phyloP scores from a whole-genome alignment of 2,113 vertebrate species.

The Odontophorus gujanensis region DNA sequence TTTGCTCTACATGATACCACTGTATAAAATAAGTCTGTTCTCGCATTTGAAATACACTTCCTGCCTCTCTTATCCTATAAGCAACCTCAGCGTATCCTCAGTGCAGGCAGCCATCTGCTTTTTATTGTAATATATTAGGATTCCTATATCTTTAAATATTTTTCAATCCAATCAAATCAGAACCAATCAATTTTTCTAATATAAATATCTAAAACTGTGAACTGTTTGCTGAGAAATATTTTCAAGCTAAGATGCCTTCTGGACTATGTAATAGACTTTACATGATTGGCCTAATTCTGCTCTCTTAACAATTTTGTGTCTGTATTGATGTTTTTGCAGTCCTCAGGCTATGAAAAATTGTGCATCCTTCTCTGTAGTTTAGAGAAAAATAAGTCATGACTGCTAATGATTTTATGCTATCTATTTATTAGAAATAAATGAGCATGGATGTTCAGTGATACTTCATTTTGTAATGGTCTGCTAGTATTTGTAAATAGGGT shows the following conservation, averaged over 20 bases:
- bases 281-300: not conserved
- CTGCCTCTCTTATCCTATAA: not conserved
- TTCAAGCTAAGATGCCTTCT: not conserved
- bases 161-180: constrained; percentile 30
- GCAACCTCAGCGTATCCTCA: not conserved
- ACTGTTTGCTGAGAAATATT: constrained; percentile 3
- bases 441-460: not conserved
- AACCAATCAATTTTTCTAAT: constrained; percentile 21
- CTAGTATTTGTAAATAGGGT: constrained; percentile 19
- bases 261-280: not conserved
- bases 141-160: constrained; percentile 32
- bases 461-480: not conserved
- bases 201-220: constrained; percentile 1
- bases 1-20: not conserved
- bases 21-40: not conserved
- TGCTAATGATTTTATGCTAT: constrained; percentile 9
- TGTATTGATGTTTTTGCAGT: constrained; percentile 14
- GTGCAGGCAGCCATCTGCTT: not conserved
- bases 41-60: not conserved
- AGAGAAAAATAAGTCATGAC: not conserved
- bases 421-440: constrained; percentile 25
- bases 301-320: not conserved
- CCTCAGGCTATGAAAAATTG: not conserved
- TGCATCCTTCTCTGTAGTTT: not conserved
- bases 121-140: not conserved